Percentiles rank a stretch among this genome's conserved stretches.
phyloP scores from a whole-genome alignment of 2,113 vertebrate species.

The Saguinus imperator region DNA sequence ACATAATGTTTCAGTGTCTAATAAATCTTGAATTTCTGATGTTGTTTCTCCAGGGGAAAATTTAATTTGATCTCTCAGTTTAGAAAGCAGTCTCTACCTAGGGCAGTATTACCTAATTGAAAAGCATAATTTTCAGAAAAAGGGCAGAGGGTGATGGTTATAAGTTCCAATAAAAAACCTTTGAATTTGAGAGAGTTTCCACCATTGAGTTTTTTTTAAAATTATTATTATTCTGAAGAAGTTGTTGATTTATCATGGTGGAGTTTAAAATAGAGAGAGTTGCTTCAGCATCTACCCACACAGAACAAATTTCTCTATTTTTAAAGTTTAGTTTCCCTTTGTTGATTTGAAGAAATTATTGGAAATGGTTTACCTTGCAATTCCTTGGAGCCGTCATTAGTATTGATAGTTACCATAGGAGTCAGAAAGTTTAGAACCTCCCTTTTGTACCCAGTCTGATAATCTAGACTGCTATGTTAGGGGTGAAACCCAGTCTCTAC shows the following conservation, averaged over 20 bases:
- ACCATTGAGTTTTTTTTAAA: not conserved
- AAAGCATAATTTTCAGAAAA: conserved; percentile 4
- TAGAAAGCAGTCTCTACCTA: not conserved
- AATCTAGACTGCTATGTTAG: not conserved
- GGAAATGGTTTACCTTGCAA: not conserved
- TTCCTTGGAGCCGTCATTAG: not conserved
- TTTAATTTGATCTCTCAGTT: not conserved
- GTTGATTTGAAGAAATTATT: not conserved
- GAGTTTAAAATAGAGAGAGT: not conserved
- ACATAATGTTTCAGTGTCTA: not conserved
- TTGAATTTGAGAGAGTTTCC: not conserved
- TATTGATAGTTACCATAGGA: not conserved
- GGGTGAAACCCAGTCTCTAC: no score
- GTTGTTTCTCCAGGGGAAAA: not conserved
- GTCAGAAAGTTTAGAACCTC: no score
- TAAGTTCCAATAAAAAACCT: not conserved
- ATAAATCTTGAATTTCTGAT: not conserved
- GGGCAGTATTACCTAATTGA: not conserved
- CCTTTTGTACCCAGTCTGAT: no score
- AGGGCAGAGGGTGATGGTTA: not conserved
- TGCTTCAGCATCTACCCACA: not conserved
- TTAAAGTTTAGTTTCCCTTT: not conserved
- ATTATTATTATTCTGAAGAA: not conserved
- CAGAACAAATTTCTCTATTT: not conserved
- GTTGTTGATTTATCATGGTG: not conserved